Evolutionary conservation across 2,113 vertebrate genomes (phyloP), one percentile per base, ranked within the genome.

Genomic region (Tauraco erythrolophus): DNA sequence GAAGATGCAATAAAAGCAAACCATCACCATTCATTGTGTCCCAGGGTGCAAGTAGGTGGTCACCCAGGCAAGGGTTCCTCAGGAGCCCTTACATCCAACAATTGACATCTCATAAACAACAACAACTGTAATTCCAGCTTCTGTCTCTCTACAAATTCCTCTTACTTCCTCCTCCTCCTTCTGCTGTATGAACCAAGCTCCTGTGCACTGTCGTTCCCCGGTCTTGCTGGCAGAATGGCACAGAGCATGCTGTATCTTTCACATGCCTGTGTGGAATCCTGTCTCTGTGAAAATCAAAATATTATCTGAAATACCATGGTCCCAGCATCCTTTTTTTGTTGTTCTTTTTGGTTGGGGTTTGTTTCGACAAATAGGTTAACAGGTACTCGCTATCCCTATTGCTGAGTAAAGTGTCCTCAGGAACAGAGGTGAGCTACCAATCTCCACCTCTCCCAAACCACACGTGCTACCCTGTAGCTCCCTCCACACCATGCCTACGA

Each of bases 31-130:
- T 17, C 18, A 19, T 3, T 25, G 30, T 3, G 61, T 31, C 25
- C n/a, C 19, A 43, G 25, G n/a, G 15, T 75, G 22, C 35, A 33
- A 0, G 1, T 1, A 8, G 8, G 10, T 22, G 14, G 15, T 37
- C 61, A 43, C 12, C 25, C 28, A 35, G 43, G 27, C 31, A 11
- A 3, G 22, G 5, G 11, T n/a, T 84, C 53, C 56, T 41, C 35
- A 68, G 31, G 10, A 56, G 7, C 15, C 18, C 39, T 50, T 54
- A 35, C 33, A 62, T 30, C 23, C 8, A 19, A 23, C 10, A 13
- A 17, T 27, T 37, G 21, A 5, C 31, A n/a, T 25, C 28, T 69
- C 24, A 5, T 50, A 45, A 80, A 50, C 2, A 1, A 45, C 28
- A 72, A n/a, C 5, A 10, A n/a, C n/a, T n/a, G 37, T 37, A 23